A percentile compares a stretch with the other conserved stretches of the same genome.
Evolutionary conservation across 92 coral and sea anemone genomes (phyloP).

Genomic region (Actinostola sp.): DNA sequence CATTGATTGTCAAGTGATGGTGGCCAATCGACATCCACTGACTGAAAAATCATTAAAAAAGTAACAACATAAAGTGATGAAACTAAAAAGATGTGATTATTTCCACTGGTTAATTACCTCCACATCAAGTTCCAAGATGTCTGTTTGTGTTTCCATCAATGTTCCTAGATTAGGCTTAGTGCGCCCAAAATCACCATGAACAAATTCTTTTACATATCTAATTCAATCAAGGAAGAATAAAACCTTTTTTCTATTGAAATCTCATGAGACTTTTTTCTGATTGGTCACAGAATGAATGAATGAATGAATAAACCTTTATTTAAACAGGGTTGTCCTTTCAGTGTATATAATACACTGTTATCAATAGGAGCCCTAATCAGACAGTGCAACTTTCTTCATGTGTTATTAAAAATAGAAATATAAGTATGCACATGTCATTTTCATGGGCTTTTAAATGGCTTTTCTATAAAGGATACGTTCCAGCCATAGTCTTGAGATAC

Average conservation of each 20-base stretch:
- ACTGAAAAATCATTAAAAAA: conserved; percentile 47
- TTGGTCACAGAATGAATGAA: too few species aligned
- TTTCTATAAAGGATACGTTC: conserved; percentile 83
- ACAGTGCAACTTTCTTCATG: too few species aligned
- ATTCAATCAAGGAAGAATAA: conserved; percentile 27
- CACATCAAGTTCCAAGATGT: conserved; percentile 92
- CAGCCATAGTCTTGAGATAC: conserved; percentile 88
- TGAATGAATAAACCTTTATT: too few species aligned
- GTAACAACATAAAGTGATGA: background rate
- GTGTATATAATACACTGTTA: too few species aligned
- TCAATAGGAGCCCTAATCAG: too few species aligned
- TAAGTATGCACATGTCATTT: background rate
- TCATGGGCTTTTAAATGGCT: too few species aligned
- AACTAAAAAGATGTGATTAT: background rate
- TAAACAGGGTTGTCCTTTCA: too few species aligned
- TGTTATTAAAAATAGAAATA: too few species aligned
- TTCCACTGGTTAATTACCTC: conserved; percentile 47
- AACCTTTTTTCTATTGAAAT: too few species aligned
- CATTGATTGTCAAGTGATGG: conserved; percentile 36
- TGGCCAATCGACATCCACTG: conserved; percentile 97
- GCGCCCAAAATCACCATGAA: conserved; percentile 98
- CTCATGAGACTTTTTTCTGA: too few species aligned
- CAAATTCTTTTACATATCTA: conserved; percentile 97
- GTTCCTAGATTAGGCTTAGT: conserved; percentile 84
- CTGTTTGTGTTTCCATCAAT: conserved; percentile 74